Percentiles rank a stretch among this genome's conserved stretches.
These are phyloP conservation scores for Aphelenchoides besseyi DNA, from an alignment of 1,140 invertebrate genomes.

Conservation along the genomic window DNA sequence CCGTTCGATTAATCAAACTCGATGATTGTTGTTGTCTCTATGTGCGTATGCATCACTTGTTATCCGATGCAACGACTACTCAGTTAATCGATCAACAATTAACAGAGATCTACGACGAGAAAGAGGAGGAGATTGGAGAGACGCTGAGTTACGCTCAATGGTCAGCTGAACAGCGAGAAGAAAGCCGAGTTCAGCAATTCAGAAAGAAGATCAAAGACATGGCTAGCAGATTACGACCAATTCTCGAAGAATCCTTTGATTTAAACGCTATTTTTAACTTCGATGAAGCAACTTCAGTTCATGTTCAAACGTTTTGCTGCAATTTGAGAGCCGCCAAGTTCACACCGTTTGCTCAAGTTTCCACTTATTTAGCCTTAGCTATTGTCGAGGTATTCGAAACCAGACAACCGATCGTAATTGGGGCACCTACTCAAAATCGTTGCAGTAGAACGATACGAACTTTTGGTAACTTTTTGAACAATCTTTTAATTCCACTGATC, in stretches of 20 bases:
- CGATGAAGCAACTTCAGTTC: neutral
- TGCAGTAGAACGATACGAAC: slow-evolving; percentile 6
- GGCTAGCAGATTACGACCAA: neutral
- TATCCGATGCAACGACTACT: slow-evolving; percentile 24
- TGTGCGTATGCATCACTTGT: slow-evolving; percentile 25
- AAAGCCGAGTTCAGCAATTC: neutral
- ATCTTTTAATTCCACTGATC: slow-evolving; percentile 16
- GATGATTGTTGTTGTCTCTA: neutral
- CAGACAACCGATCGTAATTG: neutral
- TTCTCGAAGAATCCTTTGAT: neutral
- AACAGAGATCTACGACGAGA: neutral
- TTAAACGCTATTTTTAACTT: neutral
- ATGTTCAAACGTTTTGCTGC: neutral
- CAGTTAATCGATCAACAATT: slow-evolving; percentile 23
- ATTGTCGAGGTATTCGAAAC: neutral
- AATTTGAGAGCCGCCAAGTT: neutral
- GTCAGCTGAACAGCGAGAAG: slow-evolving; percentile 5
- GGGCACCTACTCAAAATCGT: slow-evolving; percentile 15
- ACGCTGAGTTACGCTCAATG: neutral
- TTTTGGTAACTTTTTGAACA: slow-evolving; percentile 35
- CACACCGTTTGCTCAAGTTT: neutral
- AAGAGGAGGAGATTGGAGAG: neutral
- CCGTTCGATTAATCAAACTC: slow-evolving; percentile 9
- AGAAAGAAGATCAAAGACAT: neutral
- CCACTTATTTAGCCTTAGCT: neutral